Conservation (phyloP, 2,113 vertebrate genomes). For the Mellivora capensis region DNA sequence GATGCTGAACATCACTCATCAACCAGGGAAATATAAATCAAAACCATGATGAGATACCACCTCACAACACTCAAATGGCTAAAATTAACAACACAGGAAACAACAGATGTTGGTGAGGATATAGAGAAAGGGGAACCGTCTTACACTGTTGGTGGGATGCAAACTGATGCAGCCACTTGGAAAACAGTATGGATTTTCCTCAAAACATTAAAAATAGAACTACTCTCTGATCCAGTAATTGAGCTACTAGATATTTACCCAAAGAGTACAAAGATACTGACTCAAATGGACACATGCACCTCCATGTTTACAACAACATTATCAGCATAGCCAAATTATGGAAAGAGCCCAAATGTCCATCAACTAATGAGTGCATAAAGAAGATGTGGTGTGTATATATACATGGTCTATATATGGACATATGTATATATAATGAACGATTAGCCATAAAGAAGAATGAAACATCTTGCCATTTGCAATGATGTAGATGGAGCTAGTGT, state of each 20-base stretch:
- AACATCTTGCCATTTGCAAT: not conserved
- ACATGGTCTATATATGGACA: too few relatives aligned
- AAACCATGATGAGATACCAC: not conserved
- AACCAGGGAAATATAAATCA: not conserved
- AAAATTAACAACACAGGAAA: not conserved
- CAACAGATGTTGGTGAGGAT: not conserved
- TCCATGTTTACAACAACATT: not conserved
- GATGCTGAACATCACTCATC: not conserved
- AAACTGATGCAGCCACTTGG: not conserved
- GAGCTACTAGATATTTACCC: not conserved
- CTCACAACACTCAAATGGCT: too few relatives aligned
- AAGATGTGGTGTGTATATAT: too few relatives aligned
- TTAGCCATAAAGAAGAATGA: not conserved
- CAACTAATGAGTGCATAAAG: too few relatives aligned
- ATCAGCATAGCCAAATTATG: not conserved
- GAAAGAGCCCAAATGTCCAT: too few relatives aligned
- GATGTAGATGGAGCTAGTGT: not conserved
- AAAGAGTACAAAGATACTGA: not conserved
- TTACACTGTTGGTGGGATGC: not conserved
- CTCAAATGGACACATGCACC: not conserved
- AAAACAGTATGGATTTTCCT: not conserved
- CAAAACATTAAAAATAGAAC: not conserved
- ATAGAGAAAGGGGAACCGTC: not conserved
- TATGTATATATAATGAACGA: too few relatives aligned
- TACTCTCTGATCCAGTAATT: not conserved